Evolutionary conservation across 2,797 vertebrate species (phyloP), one percentile per base, ranked within the genome.

Genomic region (Eurystomus glaucurus): DNA sequence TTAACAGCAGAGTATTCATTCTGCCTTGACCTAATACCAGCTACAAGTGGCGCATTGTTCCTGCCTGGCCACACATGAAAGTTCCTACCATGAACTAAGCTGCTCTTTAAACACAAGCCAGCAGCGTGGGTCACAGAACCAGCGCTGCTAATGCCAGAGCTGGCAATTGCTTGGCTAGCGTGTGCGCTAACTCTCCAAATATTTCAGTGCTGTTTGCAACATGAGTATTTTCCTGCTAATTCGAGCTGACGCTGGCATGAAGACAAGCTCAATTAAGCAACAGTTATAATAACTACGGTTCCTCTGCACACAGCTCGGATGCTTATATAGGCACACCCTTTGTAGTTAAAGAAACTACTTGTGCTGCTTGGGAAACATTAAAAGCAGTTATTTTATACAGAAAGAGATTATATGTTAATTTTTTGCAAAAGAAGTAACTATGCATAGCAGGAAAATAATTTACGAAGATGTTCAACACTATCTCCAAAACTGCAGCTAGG

Each of bases 261-360:
- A 89, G 35, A 89, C 74, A 93, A 92, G 41, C 46, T 72, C 66
- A 72, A 58, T 95, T 89, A 95, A 93, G 92, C 46, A 94, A 75
- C 43, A 91, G 41, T 71, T 89, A 68, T 5, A 60, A 52, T 37
- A 89, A 76, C n/a, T 87, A 51, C 57, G 72, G 51, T 62, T 94
- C 11, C 29, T 85, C 66, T 62, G 33, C 2, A 3, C 46, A 62
- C 50, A 82, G 78, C 80, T 81, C 0, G 0, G 58, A 69, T 78
- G 60, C 21, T 35, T 51, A 21, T 28, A 65, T 18, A 64, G 43
- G 33, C 18, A 7, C 6, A 18, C 6, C 45, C 45, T 92, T 75
- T 35, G 1, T 96, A 84, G 57, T 31, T 65, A 57, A 91, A 60
- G 48, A 55, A 84, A 50, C 70, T 52, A 66, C 26, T 50, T 58